A percentile compares a stretch with the other conserved stretches of the same genome.
phyloP scores from a whole-genome alignment of 2,888 invertebrate species.

The Ophonus ardosiacus region DNA sequence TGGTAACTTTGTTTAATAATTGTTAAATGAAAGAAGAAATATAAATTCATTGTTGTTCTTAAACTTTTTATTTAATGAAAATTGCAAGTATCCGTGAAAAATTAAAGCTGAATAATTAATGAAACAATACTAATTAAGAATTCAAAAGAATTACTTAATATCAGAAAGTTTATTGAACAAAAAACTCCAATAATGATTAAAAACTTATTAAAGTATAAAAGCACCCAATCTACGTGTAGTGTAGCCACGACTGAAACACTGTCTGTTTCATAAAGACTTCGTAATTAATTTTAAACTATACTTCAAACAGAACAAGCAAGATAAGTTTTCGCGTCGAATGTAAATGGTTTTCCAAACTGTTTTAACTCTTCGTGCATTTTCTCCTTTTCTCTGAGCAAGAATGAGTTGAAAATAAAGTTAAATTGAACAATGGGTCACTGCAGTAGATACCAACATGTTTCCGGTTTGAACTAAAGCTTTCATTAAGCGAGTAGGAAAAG shows the following conservation, averaged over 20 bases:
- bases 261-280: constrained; percentile 23
- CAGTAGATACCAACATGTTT: no score
- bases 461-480: not conserved
- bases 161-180: constrained; percentile 22
- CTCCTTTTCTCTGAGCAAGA: not conserved
- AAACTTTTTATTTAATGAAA: not conserved
- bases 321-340: constrained; percentile 31
- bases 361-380: constrained; percentile 18
- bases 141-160: not conserved
- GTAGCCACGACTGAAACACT: not conserved
- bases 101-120: not conserved
- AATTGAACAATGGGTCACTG: not conserved
- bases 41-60: no score
- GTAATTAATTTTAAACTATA: constrained; percentile 51
- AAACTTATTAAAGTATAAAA: constrained; percentile 4
- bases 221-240: not conserved
- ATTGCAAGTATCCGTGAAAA: not conserved
- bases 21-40: no score
- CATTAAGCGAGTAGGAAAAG: no score
- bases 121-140: not conserved
- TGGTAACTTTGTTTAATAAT: no score
- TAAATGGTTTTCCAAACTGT: constrained; percentile 28
- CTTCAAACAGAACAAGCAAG: constrained; percentile 46
- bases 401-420: not conserved
- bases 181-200: constrained; percentile 18